Conservation (phyloP, 2,888 invertebrate genomes). For the Lacanobia oleracea region DNA sequence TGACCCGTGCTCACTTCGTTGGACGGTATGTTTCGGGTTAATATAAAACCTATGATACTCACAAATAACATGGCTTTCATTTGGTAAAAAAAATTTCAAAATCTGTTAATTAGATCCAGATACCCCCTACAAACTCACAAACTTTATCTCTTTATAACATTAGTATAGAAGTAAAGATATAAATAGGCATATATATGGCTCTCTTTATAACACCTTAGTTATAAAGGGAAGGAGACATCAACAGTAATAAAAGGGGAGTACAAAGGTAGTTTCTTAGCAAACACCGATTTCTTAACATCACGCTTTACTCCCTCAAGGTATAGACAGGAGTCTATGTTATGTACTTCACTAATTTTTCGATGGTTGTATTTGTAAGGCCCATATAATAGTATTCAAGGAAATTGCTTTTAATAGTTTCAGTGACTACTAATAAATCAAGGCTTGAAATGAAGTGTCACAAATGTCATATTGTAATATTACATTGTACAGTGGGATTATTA, state of each 20-base stretch:
- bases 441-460: not conserved
- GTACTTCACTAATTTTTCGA: conserved; percentile 11
- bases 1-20: no score
- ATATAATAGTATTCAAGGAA: not conserved
- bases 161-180: no score
- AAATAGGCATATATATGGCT: not conserved
- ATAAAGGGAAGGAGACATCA: conserved; percentile 23
- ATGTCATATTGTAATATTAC: conserved; percentile 15
- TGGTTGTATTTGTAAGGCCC: conserved; percentile 2
- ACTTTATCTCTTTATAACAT: no score
- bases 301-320: not conserved
- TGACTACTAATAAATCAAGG: not conserved
- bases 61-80: no score
- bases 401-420: not conserved
- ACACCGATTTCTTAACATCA: conserved; percentile 24
- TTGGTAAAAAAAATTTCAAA: no score
- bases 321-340: not conserved
- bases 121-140: no score
- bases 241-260: conserved; percentile 36
- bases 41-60: no score
- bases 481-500: not conserved
- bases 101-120: no score
- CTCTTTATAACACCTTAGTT: conserved; percentile 10
- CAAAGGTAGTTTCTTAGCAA: conserved; percentile 27
- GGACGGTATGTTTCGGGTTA: no score